Evolutionary conservation across 2,888 invertebrate species (phyloP).

Genomic region (Seladonia tumulorum): DNA sequence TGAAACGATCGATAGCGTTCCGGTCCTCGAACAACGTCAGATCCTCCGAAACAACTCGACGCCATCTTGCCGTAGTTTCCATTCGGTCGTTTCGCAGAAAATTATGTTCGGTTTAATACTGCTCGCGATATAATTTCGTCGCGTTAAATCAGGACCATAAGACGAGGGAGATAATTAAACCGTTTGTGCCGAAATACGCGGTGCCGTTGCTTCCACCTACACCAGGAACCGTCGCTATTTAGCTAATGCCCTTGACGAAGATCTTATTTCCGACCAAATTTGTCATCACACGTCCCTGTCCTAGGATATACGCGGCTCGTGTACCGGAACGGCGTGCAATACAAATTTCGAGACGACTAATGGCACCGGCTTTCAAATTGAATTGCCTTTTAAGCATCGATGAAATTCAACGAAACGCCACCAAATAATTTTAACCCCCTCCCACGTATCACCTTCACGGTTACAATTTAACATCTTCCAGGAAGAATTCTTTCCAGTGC

Average conservation of each 20-base stretch:
- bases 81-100: slow-evolving; percentile 35
- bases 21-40: background rate
- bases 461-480: too few relatives aligned
- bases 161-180: slow-evolving; percentile 57
- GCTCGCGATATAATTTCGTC: slow-evolving; percentile 49
- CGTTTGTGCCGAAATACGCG: slow-evolving; percentile 49
- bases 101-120: slow-evolving; percentile 46
- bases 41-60: slow-evolving; percentile 5
- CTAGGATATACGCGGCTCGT: background rate
- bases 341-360: background rate
- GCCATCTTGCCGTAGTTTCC: background rate
- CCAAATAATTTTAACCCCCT: background rate
- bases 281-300: slow-evolving; percentile 34
- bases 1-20: slow-evolving; percentile 14
- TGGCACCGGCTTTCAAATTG: slow-evolving; percentile 1
- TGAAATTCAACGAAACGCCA: background rate
- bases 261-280: slow-evolving; percentile 48
- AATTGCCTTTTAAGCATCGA: slow-evolving; percentile 1
- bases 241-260: slow-evolving; percentile 37
- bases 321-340: background rate
- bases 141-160: slow-evolving; percentile 52
- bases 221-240: slow-evolving; percentile 41
- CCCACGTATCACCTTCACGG: too few relatives aligned
- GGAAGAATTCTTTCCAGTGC: too few relatives aligned
- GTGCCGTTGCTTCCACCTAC: background rate